Evolutionary conservation across 2,113 vertebrate genomes (phyloP).

Genomic region (Gyps fulvus): DNA sequence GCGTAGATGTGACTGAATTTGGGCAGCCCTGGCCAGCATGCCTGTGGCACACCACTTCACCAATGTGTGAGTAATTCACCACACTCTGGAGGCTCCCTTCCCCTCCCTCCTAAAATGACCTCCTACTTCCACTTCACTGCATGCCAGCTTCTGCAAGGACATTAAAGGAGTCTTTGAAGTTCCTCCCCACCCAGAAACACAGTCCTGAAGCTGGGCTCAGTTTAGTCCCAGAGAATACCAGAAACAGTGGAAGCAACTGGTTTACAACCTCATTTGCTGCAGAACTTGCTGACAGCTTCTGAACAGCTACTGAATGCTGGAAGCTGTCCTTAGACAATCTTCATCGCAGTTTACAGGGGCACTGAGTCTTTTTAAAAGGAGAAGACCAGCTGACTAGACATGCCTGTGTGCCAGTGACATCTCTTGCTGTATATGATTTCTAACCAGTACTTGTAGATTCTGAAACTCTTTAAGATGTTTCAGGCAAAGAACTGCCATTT

Average conservation of each 20-base stretch:
- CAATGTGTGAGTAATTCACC: not conserved
- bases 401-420: not conserved
- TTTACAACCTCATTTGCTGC: not conserved
- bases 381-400: not conserved
- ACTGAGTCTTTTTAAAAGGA: not conserved
- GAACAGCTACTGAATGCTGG: not conserved
- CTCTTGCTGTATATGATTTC: not conserved
- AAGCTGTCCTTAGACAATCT: not conserved
- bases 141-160: not conserved
- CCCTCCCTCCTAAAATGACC: not conserved
- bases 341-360: not conserved
- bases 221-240: not conserved
- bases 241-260: not conserved
- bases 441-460: not conserved
- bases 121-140: not conserved
- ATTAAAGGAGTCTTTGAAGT: not conserved
- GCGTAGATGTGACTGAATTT: not conserved
- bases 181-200: not conserved
- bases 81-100: not conserved
- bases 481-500: not conserved
- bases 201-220: not conserved
- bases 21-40: not conserved
- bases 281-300: conserved; percentile 7
- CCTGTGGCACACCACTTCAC: not conserved
- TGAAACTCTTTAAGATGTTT: not conserved